A percentile compares a stretch with the other conserved stretches of the same genome.
Conservation (phyloP, 1,140 invertebrate genomes). For the Agrilus planipennis region DNA sequence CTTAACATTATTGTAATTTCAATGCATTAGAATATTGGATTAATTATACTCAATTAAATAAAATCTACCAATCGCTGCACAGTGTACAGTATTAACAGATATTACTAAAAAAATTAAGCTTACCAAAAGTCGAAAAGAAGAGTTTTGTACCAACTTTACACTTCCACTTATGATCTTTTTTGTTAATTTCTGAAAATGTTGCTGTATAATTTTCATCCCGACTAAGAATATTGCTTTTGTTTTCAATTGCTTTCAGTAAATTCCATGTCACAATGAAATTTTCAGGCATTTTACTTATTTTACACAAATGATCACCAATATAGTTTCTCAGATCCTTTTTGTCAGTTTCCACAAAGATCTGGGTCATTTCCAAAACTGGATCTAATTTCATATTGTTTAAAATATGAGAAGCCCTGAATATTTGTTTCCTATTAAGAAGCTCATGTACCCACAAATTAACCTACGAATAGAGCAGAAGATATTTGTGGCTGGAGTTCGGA, state of each 20-base stretch:
- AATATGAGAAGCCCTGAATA: constrained; percentile 50
- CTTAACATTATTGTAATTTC: too few relatives aligned
- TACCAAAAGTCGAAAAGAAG: constrained; percentile 43
- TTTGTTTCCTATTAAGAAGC: constrained; percentile 45
- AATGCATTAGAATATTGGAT: too few relatives aligned
- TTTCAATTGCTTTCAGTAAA: constrained; percentile 40
- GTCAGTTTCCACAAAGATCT: constrained; percentile 39
- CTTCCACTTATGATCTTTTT: constrained; percentile 38
- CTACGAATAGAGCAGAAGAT: neutral
- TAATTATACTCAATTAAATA: too few relatives aligned
- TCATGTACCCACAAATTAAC: constrained; percentile 41
- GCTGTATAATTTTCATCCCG: constrained; percentile 12
- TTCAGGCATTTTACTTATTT: constrained; percentile 34
- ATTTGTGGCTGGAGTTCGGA: too few relatives aligned
- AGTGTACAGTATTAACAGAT: constrained; percentile 9
- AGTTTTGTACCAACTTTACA: constrained; percentile 38
- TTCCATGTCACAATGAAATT: constrained; percentile 42
- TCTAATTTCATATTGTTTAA: constrained; percentile 46
- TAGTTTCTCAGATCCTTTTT: constrained; percentile 44
- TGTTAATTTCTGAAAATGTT: constrained; percentile 29
- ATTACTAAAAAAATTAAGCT: constrained; percentile 16
- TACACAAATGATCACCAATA: constrained; percentile 44
- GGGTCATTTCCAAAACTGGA: constrained; percentile 41
- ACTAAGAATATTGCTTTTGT: constrained; percentile 31
- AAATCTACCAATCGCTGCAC: too few relatives aligned